Conservation (phyloP, 2,888 invertebrate species). For the Drosophila birchii region DNA sequence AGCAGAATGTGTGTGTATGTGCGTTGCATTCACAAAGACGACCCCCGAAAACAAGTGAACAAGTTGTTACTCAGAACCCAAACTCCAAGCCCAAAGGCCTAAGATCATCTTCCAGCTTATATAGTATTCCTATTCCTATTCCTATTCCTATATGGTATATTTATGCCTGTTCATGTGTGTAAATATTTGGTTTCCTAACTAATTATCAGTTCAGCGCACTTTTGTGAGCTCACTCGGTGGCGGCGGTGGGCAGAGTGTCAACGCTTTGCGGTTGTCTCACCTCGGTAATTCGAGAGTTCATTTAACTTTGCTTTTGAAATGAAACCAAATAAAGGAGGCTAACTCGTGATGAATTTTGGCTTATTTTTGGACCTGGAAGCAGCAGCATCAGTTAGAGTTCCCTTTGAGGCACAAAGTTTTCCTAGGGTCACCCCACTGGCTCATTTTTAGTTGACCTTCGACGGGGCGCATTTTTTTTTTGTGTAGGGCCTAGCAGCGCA, state of each 20-base stretch:
- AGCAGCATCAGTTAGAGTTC: neutral
- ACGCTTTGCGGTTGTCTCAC: constrained; percentile 55
- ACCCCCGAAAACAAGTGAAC: constrained; percentile 36
- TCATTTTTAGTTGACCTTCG: constrained; percentile 24
- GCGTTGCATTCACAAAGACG: constrained; percentile 44
- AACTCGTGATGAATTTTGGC: constrained; percentile 9
- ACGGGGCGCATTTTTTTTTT: constrained; percentile 11
- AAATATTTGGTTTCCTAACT: constrained; percentile 77
- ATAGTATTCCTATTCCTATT: constrained; percentile 12
- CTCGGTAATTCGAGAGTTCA: constrained; percentile 60
- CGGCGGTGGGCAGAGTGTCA: constrained; percentile 47
- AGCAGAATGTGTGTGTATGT: constrained; percentile 9
- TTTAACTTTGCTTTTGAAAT: constrained; percentile 72
- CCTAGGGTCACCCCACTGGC: constrained; percentile 31
- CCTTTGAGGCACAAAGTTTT: neutral
- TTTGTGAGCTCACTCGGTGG: constrained; percentile 26
- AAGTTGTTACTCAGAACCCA: constrained; percentile 24
- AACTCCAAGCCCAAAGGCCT: constrained; percentile 4
- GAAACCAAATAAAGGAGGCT: constrained; percentile 30
- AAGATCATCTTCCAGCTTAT: constrained; percentile 4
- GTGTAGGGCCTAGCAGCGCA: constrained; percentile 21
- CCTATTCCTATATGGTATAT: constrained; percentile 11
- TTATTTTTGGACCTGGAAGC: constrained; percentile 21
- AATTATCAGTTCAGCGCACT: constrained; percentile 81
- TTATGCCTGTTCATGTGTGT: constrained; percentile 68